Evolutionary conservation across 1,140 invertebrate genomes (phyloP).

Genomic region (Pachypeltis micranthus): DNA sequence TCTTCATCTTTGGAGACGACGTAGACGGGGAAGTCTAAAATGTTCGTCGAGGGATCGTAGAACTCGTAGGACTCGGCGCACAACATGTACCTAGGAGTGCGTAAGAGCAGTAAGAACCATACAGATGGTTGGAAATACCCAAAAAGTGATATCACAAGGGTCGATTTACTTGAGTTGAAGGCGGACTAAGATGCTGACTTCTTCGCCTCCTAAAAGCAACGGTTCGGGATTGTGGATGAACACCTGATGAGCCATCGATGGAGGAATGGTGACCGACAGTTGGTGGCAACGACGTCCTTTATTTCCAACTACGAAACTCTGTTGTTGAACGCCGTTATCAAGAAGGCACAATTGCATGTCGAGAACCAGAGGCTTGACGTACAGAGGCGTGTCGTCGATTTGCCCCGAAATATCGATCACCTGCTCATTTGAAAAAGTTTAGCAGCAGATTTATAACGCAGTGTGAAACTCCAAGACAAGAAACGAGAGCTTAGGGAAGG

Average conservation of each 20-base stretch:
- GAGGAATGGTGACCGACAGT: conserved; percentile 4
- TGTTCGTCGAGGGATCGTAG: neutral
- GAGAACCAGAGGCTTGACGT: neutral
- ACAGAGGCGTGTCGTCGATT: neutral
- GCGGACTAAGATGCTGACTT: neutral
- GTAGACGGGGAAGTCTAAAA: conserved; percentile 17
- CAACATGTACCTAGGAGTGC: conserved; percentile 18
- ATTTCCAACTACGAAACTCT: neutral
- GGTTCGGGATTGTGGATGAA: neutral
- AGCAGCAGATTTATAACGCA: no score
- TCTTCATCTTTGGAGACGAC: neutral
- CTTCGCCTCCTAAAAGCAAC: neutral
- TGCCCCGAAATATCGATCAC: neutral
- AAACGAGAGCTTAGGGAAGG: no score
- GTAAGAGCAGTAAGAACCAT: no score
- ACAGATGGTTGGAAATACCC: no score
- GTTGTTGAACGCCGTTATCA: conserved; percentile 11
- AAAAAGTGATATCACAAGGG: no score
- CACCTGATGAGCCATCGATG: conserved; percentile 1
- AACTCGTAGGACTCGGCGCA: conserved; percentile 4
- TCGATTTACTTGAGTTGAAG: conserved; percentile 12
- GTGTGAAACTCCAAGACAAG: no score
- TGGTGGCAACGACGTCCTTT: neutral
- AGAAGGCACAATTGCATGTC: conserved; percentile 13
- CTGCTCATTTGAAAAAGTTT: no score